Percentiles rank a stretch among this genome's conserved stretches.
These are phyloP conservation scores for Operophtera brumata DNA, from an alignment of 2,888 invertebrate genomes.

Conservation along the genomic window DNA sequence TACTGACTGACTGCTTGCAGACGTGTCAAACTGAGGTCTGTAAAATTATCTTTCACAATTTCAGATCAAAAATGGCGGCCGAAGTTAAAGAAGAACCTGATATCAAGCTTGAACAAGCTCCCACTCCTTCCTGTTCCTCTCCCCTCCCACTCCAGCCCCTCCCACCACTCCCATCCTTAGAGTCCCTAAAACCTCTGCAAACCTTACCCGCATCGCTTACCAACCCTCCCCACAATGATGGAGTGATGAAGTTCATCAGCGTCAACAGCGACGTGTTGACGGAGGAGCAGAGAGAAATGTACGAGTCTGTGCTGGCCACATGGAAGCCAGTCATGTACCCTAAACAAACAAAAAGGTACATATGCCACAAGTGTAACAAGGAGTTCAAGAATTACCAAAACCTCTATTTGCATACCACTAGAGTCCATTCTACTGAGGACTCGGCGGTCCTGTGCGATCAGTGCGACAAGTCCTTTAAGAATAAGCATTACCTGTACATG, in stretches of 20 bases:
- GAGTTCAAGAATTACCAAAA: conserved; percentile 75
- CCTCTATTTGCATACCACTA: conserved; percentile 65
- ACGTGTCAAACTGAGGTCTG: neutral
- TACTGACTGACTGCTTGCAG: no score
- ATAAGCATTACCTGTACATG: conserved; percentile 75
- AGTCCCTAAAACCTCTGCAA: neutral
- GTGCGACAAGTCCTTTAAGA: conserved; percentile 72
- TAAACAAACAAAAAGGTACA: conserved; percentile 59
- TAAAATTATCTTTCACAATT: conserved; percentile 7
- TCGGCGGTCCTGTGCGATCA: conserved; percentile 67
- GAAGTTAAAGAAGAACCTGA: conserved; percentile 27
- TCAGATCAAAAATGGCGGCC: conserved; percentile 32
- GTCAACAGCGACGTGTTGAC: conserved; percentile 63
- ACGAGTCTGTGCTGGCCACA: conserved; percentile 66
- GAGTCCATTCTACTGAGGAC: conserved; percentile 70
- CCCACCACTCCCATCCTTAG: conserved; percentile 4
- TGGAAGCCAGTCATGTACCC: conserved; percentile 71
- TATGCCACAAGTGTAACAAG: conserved; percentile 68
- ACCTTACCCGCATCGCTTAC: conserved; percentile 5
- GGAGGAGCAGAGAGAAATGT: conserved; percentile 70
- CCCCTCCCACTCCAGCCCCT: conserved; percentile 1
- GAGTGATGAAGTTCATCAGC: conserved; percentile 62
- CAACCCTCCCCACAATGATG: conserved; percentile 21
- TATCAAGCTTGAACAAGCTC: conserved; percentile 7
- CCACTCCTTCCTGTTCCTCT: conserved; percentile 13